Conservation (phyloP, 2,888 invertebrate species). For the Drosophila histrio region DNA sequence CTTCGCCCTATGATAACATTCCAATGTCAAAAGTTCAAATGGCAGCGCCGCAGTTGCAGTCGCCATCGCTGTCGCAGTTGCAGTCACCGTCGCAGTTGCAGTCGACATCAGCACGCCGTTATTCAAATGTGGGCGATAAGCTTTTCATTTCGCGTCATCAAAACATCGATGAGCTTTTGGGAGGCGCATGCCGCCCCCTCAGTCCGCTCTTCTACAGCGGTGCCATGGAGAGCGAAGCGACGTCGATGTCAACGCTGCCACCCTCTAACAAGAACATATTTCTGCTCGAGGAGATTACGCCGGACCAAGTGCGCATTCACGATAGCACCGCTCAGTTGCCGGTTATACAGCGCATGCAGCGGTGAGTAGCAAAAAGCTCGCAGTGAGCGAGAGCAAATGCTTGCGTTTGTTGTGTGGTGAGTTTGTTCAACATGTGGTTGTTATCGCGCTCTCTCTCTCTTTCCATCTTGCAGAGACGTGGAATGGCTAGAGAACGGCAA, state of each 20-base stretch:
- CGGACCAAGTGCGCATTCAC: slow-evolving; percentile 91
- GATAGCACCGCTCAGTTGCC: slow-evolving; percentile 90
- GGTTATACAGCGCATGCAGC: slow-evolving; percentile 87
- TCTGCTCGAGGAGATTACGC: slow-evolving; percentile 88
- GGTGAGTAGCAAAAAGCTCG: slow-evolving; percentile 83
- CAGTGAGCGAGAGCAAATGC: slow-evolving; percentile 9
- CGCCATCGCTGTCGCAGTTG: slow-evolving; percentile 27
- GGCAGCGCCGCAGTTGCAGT: slow-evolving; percentile 39
- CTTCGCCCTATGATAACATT: slow-evolving; percentile 90
- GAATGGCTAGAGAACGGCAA: slow-evolving; percentile 69
- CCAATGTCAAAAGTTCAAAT: slow-evolving; percentile 82
- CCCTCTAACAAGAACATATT: slow-evolving; percentile 71
- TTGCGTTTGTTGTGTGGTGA: slow-evolving; percentile 63
- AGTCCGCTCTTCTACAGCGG: slow-evolving; percentile 87
- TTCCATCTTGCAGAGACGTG: slow-evolving; percentile 60
- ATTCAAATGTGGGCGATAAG: slow-evolving; percentile 68
- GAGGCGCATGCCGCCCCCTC: slow-evolving; percentile 86
- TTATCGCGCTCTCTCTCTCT: slow-evolving; percentile 13
- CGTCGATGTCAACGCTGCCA: slow-evolving; percentile 75
- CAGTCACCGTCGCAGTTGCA: slow-evolving; percentile 25
- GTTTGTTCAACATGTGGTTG: slow-evolving; percentile 69
- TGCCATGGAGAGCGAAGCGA: slow-evolving; percentile 77
- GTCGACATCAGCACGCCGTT: slow-evolving; percentile 47
- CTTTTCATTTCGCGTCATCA: slow-evolving; percentile 93
- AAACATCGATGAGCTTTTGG: slow-evolving; percentile 95